Percentiles rank a stretch among this genome's conserved stretches.
phyloP scores from a whole-genome alignment of 2,888 invertebrate genomes.

The Drosophila helvetica region DNA sequence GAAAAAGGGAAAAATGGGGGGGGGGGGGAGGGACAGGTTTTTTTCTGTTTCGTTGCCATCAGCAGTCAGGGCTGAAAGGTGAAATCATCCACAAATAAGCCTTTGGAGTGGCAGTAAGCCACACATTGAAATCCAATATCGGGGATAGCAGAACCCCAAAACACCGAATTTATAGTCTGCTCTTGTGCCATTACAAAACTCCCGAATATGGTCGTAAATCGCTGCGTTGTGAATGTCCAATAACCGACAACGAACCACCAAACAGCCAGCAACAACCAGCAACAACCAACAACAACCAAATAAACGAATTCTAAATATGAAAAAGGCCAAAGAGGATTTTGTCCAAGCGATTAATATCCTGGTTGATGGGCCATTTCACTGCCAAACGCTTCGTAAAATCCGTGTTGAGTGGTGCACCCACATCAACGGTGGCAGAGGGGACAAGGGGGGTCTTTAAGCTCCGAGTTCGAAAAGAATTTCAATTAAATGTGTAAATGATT shows the following conservation, averaged over 20 bases:
- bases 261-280: slow-evolving; percentile 3
- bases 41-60: background rate
- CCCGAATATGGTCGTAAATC: slow-evolving; percentile 14
- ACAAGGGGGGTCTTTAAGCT: background rate
- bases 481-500: background rate
- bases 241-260: background rate
- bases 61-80: background rate
- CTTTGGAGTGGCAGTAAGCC: background rate
- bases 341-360: slow-evolving; percentile 2
- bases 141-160: slow-evolving; percentile 3
- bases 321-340: slow-evolving; percentile 9
- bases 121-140: slow-evolving; percentile 1
- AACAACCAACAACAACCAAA: background rate
- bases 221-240: slow-evolving; percentile 20
- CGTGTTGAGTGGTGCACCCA: background rate
- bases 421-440: background rate
- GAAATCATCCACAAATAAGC: slow-evolving; percentile 8
- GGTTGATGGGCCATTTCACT: background rate
- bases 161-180: slow-evolving; percentile 32
- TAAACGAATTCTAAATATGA: background rate
- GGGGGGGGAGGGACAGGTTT: too few relatives aligned
- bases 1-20: too few relatives aligned
- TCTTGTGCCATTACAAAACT: slow-evolving; percentile 1
- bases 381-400: background rate
- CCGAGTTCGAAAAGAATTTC: background rate